Base-by-base conservation (phyloP, 1,140 invertebrate genomes). In the Zaprionus camerounensis region DNA sequence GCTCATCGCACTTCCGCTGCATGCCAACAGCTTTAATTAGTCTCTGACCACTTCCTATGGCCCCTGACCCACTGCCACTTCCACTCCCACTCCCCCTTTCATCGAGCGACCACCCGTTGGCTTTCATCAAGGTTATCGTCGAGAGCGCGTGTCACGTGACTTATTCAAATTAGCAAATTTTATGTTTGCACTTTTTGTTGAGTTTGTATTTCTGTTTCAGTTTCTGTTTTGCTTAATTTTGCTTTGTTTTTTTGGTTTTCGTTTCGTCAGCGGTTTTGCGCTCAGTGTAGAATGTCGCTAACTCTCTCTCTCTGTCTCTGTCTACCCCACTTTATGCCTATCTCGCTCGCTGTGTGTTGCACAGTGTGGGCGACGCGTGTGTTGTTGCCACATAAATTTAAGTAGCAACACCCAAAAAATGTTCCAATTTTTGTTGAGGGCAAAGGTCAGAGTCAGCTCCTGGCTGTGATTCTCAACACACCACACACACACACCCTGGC, bases 111-210 rank as follows among this genome's bases (percentile, higher is more conserved):
- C 38, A 5, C 38, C 38, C 15, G 20, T 53, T 51, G 17, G 56
- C 49, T 55, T 67, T 41, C 78, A 66, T 82, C 79, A 79, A 86
- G 82, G 79, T 76, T 79, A 78, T 76, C 41, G 55, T 68, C 61
- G 41, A 41, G 41, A 41, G 64, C 75, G 70, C 80, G 73, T 80
- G 76, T 87, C 82, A 87, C 82, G 82, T 86, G 82, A 86, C 82
- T 86, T 86, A 86, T 86, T 87, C 83, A 86, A 86, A 86, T 86
- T 86, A 86, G 83, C 80, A 86, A 83, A 83, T 86, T 86, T 86
- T 78, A 87, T 86, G 83, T 82, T 86, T 82, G 82, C 82, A 81
- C 82, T 85, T 85, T 84, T 78, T 49, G 36, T 28, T 63, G 9
- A 56, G 24, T 71, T 67, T 41, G 24, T 41, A 15, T 28, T 22